These are phyloP conservation scores for Pholis gunnellus DNA, from an alignment of 2,113 vertebrate genomes.

Conservation along the genomic window DNA sequence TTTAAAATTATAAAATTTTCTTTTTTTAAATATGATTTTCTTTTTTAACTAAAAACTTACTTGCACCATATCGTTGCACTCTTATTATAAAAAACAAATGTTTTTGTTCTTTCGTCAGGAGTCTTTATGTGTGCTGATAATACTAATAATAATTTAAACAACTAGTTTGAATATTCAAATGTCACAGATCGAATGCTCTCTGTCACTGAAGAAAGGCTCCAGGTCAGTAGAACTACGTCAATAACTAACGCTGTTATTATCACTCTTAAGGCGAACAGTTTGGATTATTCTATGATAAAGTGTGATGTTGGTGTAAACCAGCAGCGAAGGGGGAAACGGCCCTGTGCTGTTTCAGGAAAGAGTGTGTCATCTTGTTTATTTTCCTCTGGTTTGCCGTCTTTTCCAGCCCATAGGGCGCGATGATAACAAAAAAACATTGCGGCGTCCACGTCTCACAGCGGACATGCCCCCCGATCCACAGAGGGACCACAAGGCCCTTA, in stretches of 20 bases:
- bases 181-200: not conserved
- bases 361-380: constrained; percentile 80
- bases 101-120: not conserved
- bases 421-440: constrained; percentile 77
- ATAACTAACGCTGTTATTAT: not conserved
- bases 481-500: constrained; percentile 67
- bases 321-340: constrained; percentile 22
- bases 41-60: not conserved
- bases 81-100: not conserved
- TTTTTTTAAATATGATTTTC: not conserved
- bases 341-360: constrained; percentile 61
- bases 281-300: not conserved
- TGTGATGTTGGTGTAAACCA: constrained; percentile 31
- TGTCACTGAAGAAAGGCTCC: not conserved
- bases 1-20: no score
- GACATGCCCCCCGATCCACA: constrained; percentile 28
- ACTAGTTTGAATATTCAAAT: not conserved
- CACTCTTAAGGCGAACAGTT: not conserved
- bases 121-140: not conserved
- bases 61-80: not conserved
- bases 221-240: not conserved
- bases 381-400: constrained; percentile 72
- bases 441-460: constrained; percentile 54
- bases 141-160: not conserved
- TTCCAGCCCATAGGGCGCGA: constrained; percentile 70